A percentile compares a stretch with the other conserved stretches of the same genome.
phyloP scores from a whole-genome alignment of 2,113 vertebrate genomes.

The Python bivittatus region DNA sequence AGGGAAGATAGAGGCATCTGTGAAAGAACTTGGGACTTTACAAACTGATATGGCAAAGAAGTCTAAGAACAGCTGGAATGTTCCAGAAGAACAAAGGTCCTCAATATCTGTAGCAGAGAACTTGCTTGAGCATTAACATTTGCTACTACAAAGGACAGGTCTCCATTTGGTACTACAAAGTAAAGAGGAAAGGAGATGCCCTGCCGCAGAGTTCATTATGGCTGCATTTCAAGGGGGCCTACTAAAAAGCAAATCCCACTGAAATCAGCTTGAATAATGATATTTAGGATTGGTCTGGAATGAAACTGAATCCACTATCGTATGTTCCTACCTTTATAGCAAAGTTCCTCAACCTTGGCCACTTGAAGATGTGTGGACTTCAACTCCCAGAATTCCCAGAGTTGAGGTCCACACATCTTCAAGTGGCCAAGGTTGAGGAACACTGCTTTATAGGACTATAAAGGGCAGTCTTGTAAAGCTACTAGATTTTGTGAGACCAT shows the following conservation, averaged over 20 bases:
- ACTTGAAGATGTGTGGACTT: too few species aligned
- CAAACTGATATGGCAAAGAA: background rate
- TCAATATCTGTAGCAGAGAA: background rate
- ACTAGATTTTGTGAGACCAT: conserved; percentile 43
- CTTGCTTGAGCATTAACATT: background rate
- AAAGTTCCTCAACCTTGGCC: background rate
- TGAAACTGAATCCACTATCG: conserved; percentile 3
- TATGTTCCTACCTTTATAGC: background rate
- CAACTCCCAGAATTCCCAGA: too few species aligned
- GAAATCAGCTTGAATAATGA: background rate
- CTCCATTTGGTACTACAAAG: background rate
- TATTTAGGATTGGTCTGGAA: background rate
- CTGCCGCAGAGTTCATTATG: background rate
- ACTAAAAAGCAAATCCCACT: background rate
- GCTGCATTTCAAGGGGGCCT: background rate
- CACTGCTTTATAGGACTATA: conserved; percentile 3
- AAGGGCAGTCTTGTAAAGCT: background rate
- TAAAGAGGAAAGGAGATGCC: background rate
- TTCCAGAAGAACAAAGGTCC: background rate
- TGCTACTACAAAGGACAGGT: background rate
- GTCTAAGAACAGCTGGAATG: background rate
- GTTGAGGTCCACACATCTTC: too few species aligned
- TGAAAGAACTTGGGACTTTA: background rate
- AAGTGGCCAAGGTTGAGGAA: too few species aligned
- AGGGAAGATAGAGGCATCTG: background rate